Conservation (phyloP, 35 echinoderm and acorn worm genomes). For the Eucidaris tribuloides region DNA sequence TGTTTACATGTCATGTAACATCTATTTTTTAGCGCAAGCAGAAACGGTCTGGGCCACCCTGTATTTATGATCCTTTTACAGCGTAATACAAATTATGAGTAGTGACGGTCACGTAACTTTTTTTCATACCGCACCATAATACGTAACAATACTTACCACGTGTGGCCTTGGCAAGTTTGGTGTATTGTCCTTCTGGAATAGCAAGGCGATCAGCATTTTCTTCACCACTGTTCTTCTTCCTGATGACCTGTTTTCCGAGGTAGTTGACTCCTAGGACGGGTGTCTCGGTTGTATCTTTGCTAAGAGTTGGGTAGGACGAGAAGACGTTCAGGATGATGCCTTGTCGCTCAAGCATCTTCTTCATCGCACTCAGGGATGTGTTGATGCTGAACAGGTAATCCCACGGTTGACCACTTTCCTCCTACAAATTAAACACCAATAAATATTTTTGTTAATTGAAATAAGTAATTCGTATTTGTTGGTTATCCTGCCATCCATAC, state of each 20-base stretch:
- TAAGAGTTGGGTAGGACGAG: slow-evolving; percentile 63
- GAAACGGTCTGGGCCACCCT: too few species aligned
- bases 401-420: background rate
- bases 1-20: too few species aligned
- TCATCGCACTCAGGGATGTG: background rate
- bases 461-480: background rate
- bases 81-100: too few species aligned
- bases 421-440: background rate
- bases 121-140: too few species aligned
- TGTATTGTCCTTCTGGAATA: slow-evolving; percentile 66
- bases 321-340: slow-evolving; percentile 79
- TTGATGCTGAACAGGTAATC: background rate
- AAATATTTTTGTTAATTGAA: background rate
- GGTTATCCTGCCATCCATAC: background rate
- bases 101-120: too few species aligned
- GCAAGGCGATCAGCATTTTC: slow-evolving; percentile 34
- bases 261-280: slow-evolving; percentile 77
- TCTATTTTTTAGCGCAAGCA: too few species aligned
- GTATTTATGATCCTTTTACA: background rate
- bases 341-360: slow-evolving; percentile 35
- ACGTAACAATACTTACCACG: slow-evolving; percentile 62
- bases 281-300: slow-evolving; percentile 51
- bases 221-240: slow-evolving; percentile 56
- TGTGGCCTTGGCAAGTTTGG: slow-evolving; percentile 85
- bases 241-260: slow-evolving; percentile 44